A percentile compares a stretch with the other conserved stretches of the same genome.
Evolutionary conservation across 2,888 invertebrate species (phyloP).

Genomic region (Chloroclystis v-ata): DNA sequence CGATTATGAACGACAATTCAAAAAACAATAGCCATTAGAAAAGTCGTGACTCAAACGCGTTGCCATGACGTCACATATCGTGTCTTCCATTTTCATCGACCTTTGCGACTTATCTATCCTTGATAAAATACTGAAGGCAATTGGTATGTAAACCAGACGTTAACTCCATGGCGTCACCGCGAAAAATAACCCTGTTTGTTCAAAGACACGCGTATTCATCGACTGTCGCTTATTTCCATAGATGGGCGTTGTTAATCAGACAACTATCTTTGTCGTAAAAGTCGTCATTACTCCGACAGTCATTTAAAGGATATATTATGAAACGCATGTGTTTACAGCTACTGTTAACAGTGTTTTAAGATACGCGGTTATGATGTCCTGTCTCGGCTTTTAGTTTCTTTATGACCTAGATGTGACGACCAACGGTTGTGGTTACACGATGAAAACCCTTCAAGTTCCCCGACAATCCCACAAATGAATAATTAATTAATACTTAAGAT

Average conservation of each 20-base stretch:
- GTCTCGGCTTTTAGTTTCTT: background rate
- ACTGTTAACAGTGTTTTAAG: too few relatives aligned
- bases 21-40: conserved; percentile 19
- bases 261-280: background rate
- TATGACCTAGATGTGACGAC: background rate
- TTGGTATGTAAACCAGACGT: conserved; percentile 16
- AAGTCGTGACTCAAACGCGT: conserved; percentile 28
- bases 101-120: conserved; percentile 23
- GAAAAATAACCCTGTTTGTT: conserved; percentile 20
- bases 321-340: too few relatives aligned
- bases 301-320: background rate
- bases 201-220: conserved; percentile 20
- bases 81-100: conserved; percentile 30
- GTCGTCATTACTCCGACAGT: background rate
- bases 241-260: conserved; percentile 15
- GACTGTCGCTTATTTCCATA: conserved; percentile 17
- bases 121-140: conserved; percentile 22
- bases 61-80: conserved; percentile 23
- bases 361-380: too few relatives aligned
- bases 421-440: background rate
- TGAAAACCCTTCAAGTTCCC: background rate
- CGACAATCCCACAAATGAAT: background rate
- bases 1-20: conserved; percentile 11
- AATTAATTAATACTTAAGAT: background rate
- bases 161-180: conserved; percentile 27